Conservation (phyloP, 2,888 invertebrate genomes). For the Coleophora flavipennella region DNA sequence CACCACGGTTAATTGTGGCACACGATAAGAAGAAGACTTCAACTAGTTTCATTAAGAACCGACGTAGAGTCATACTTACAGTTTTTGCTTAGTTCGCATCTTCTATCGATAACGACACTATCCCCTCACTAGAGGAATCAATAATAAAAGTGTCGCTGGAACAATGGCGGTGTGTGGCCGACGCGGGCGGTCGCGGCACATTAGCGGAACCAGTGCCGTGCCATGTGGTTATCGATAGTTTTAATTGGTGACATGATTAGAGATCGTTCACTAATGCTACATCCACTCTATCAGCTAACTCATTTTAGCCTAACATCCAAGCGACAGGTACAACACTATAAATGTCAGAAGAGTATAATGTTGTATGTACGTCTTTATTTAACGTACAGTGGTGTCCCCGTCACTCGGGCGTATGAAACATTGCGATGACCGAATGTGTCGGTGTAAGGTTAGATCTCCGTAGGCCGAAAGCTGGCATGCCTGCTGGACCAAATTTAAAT, state of each 20-base stretch:
- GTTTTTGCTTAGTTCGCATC: conserved; percentile 1
- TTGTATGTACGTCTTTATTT: neutral
- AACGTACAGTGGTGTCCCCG: no score
- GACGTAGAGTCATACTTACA: neutral
- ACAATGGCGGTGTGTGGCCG: conserved; percentile 59
- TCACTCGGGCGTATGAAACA: no score
- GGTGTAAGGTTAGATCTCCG: no score
- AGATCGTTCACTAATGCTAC: no score
- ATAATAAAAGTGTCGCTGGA: conserved; percentile 56
- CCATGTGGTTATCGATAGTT: conserved; percentile 1
- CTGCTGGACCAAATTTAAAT: no score
- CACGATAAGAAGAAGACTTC: no score
- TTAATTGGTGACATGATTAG: neutral
- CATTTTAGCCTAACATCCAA: neutral
- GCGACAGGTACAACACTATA: neutral
- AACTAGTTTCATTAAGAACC: no score
- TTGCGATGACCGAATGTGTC: no score
- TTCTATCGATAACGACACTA: conserved; percentile 20
- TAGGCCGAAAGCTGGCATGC: no score
- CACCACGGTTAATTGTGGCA: no score
- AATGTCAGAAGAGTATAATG: neutral
- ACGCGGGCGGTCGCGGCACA: conserved; percentile 56
- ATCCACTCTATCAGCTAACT: no score
- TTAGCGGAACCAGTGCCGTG: conserved; percentile 24
- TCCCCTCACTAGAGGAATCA: conserved; percentile 51